phyloP scores from a whole-genome alignment of 2,888 invertebrate species.

The Drosophila parthenogenetica region DNA sequence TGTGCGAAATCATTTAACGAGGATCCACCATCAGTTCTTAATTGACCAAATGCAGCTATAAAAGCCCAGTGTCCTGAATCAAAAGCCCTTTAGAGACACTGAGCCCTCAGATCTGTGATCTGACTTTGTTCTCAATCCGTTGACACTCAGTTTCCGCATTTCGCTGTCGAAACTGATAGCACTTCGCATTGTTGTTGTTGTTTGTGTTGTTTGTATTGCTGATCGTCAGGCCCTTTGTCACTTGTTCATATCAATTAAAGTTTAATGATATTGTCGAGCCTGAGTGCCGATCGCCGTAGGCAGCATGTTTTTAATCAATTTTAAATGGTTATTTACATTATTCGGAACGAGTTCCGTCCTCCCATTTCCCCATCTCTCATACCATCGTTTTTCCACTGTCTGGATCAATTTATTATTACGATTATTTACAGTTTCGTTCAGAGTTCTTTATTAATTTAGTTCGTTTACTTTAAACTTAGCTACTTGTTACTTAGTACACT shows the following conservation, averaged over 20 bases:
- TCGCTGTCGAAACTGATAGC: slow-evolving; percentile 60
- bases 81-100: not conserved
- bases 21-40: slow-evolving; percentile 51
- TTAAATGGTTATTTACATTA: slow-evolving; percentile 74
- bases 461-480: slow-evolving; percentile 43
- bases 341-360: slow-evolving; percentile 52
- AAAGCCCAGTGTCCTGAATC: slow-evolving; percentile 18
- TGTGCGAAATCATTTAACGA: slow-evolving; percentile 71
- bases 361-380: not conserved
- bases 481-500: slow-evolving; percentile 54
- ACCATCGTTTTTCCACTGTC: not conserved
- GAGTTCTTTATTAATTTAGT: slow-evolving; percentile 53
- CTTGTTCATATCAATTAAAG: slow-evolving; percentile 77
- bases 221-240: slow-evolving; percentile 65
- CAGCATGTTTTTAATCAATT: slow-evolving; percentile 77
- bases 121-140: slow-evolving; percentile 43
- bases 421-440: slow-evolving; percentile 28
- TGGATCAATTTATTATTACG: slow-evolving; percentile 29
- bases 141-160: slow-evolving; percentile 63
- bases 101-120: slow-evolving; percentile 6
- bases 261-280: slow-evolving; percentile 72
- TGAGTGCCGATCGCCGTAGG: slow-evolving; percentile 44
- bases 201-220: slow-evolving; percentile 11
- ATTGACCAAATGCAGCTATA: slow-evolving; percentile 74
- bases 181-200: slow-evolving; percentile 24